A percentile compares a stretch with the other conserved stretches of the same genome.
These are phyloP conservation scores for Linepithema humile DNA, from an alignment of 1,140 invertebrate genomes.

Conservation along the genomic window DNA sequence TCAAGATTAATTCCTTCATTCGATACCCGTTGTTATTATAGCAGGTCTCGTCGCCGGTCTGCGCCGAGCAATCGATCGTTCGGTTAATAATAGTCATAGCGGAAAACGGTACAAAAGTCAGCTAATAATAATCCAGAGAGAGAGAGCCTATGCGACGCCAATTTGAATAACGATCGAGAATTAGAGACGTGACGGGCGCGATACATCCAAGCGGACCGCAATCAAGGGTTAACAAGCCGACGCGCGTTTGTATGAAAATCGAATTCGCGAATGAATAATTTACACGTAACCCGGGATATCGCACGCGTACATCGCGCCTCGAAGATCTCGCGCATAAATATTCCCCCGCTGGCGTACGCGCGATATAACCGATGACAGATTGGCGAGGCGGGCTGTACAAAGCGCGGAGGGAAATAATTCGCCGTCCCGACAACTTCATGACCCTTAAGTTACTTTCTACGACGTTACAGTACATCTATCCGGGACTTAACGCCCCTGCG, in stretches of 20 bases:
- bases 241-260: constrained; percentile 59
- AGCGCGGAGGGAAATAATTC: constrained; percentile 66
- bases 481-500: constrained; percentile 56
- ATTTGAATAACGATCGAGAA: constrained; percentile 58
- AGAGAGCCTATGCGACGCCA: constrained; percentile 15
- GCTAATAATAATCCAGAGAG: constrained; percentile 41
- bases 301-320: constrained; percentile 27
- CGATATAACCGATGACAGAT: constrained; percentile 68
- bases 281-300: constrained; percentile 52
- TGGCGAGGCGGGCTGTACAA: constrained; percentile 56
- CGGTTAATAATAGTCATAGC: constrained; percentile 25
- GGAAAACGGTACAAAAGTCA: constrained; percentile 41
- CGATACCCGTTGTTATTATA: neutral
- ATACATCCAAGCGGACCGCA: constrained; percentile 40
- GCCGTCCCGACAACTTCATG: constrained; percentile 64
- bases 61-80: constrained; percentile 13
- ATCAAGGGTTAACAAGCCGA: constrained; percentile 52
- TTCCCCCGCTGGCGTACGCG: neutral
- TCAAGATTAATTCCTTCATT: neutral
- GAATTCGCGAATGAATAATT: constrained; percentile 66
- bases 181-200: constrained; percentile 45
- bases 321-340: constrained; percentile 52
- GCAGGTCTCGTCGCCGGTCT: neutral
- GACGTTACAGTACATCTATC: constrained; percentile 64
- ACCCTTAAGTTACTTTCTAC: constrained; percentile 59